Base-by-base conservation (phyloP, 2,888 invertebrate species). In the Phalera bucephala region DNA sequence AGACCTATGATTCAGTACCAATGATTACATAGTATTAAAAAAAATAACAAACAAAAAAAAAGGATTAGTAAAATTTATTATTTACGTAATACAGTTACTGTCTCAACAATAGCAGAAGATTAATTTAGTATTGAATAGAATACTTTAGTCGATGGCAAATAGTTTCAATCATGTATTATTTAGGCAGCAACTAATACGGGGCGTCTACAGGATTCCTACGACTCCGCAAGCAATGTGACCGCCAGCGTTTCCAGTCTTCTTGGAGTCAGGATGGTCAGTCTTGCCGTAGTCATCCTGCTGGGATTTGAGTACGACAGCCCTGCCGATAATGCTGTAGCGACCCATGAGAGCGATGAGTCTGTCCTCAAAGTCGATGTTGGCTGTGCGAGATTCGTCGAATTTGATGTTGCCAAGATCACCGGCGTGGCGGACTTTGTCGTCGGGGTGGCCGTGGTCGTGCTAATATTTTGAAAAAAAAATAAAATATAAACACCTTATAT, bases 361-460 rank as follows among this genome's bases (percentile, higher is more conserved):
- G 79, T 96, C 96, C 0, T 77, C 79, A 46, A 95, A 87, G 50
- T 93, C 85, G 17, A 96, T 71, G 6, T 72, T 76, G 0, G 93
- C 93, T n/a, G 84, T 69, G 4, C 92, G 92, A 15, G 81, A 63
- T 0, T 66, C 72, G 61, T 92, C 89, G 12, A 95, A 94, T n/a
- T 82, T 71, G 29, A 97, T 87, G 79, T 97, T 97, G 13, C 97
- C 97, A 33, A 97, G 88, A 75, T 97, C 97, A 2, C 97, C 97
- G 1, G 94, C 94, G 71, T 97, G 97, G 30, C 96, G 93, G 21
- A 91, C 88, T 2, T 80, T 73, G 57, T 94, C 94, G 1, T 81
- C 68, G 0, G 94, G 96, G 10, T 92, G 94, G 5, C 96, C 96
- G 73, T 97, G 97, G 8, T 90, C 84, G 56, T 92, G 90, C 95